phyloP scores from a whole-genome alignment of 92 coral and sea anemone genomes.

The Bergia puertoricense region DNA sequence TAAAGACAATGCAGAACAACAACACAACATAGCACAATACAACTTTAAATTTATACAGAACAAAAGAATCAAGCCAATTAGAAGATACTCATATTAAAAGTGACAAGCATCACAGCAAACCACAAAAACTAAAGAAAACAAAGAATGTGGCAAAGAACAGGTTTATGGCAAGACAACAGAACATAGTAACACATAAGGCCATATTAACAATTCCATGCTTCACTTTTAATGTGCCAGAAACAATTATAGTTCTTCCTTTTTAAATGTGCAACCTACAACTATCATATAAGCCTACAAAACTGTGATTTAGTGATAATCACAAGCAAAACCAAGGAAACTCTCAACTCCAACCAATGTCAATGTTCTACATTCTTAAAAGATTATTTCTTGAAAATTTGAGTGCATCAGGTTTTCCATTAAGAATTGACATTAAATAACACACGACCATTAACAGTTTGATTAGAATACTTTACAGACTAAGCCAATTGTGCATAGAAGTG shows the following conservation, averaged over 20 bases:
- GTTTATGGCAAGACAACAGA: neutral
- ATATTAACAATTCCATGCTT: slow-evolving; percentile 27
- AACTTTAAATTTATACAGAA: neutral
- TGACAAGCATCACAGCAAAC: neutral
- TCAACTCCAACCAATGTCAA: neutral
- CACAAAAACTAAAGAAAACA: neutral
- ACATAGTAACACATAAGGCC: slow-evolving; percentile 4
- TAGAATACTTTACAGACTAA: neutral
- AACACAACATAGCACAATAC: neutral
- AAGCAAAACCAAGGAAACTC: neutral
- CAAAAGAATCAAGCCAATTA: neutral
- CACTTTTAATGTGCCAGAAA: neutral
- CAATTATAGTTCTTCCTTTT: neutral
- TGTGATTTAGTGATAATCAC: no score
- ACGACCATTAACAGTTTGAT: no score
- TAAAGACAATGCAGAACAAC: neutral
- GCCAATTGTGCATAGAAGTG: neutral
- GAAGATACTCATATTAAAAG: neutral
- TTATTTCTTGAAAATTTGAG: neutral
- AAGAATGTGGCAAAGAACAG: neutral
- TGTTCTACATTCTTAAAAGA: neutral
- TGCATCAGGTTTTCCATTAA: neutral
- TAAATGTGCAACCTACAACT: neutral
- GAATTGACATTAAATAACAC: neutral
- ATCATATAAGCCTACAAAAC: neutral